Percentiles rank a stretch among this genome's conserved stretches.
Evolutionary conservation across 2,113 vertebrate genomes (phyloP).

Genomic region (Leptocoma aspasia): DNA sequence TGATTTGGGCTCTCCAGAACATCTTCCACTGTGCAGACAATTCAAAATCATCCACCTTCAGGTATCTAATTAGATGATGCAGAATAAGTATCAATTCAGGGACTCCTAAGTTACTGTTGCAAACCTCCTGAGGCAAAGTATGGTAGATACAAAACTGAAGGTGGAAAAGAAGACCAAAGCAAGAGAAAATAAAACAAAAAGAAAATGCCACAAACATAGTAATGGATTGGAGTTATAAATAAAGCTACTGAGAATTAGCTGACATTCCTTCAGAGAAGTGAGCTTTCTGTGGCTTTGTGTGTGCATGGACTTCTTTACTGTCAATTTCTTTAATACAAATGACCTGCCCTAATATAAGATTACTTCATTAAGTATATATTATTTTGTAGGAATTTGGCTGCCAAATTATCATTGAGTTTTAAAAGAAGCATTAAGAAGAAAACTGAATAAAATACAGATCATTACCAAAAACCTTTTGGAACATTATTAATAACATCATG

Average conservation of each 20-base stretch:
- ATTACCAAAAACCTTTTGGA: background rate
- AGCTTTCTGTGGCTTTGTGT: background rate
- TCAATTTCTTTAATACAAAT: background rate
- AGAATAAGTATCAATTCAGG: background rate
- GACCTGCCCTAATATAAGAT: background rate
- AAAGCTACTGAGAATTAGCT: background rate
- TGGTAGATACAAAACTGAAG: background rate
- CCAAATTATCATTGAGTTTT: background rate
- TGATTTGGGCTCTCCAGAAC: background rate
- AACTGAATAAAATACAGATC: background rate
- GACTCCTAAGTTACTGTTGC: background rate
- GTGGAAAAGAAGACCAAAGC: background rate
- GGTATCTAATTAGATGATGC: background rate
- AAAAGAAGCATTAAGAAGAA: background rate
- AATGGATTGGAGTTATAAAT: background rate
- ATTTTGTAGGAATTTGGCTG: background rate
- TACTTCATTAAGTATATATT: background rate
- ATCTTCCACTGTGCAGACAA: background rate
- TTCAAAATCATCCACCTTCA: background rate
- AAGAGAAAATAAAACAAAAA: background rate
- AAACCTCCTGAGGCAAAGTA: background rate
- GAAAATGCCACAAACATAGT: fast-evolving
- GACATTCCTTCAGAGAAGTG: background rate
- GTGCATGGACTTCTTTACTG: fast-evolving
- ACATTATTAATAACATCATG: background rate